Base-by-base conservation (phyloP, 2,888 invertebrate genomes). In the Nysson spinosus region DNA sequence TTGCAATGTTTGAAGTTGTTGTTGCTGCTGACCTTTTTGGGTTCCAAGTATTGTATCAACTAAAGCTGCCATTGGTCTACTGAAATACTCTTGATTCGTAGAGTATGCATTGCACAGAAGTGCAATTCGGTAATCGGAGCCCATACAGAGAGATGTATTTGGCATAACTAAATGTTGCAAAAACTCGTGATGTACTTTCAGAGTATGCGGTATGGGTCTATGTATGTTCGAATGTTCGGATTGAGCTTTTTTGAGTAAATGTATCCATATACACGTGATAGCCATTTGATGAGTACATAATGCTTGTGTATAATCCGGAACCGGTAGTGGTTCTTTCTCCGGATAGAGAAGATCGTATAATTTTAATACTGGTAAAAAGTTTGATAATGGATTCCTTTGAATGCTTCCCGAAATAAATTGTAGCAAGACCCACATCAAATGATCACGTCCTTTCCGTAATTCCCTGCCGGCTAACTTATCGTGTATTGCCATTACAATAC, bases 391-490 rank as follows among this genome's bases (percentile, higher is more conserved):
- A 88, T 97, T 97, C 77, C 97, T 93, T 86, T 97, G 96, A 80
- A 97, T 97, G 82, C 96, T 97, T 43, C 98, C 98, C 0, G 98
- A 98, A 78, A 99, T 96, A 82, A 97, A 98, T 88, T 99, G 99
- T 35, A 99, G 89, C 12, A 99, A 89, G 14, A 97, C 95, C 98
- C 99, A 99, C 98, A 99, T 99, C n/a, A 99, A 89, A 81, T 99
- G 97, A 88, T 98, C 98, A 42, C 99, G 90, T 0, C 98, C 97
- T 87, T 96, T 95, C 62, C 94, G 91, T 83, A 97, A 89, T 81
- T 96, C 95, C 72, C 94, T 90, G 4, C 93, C 93, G 35, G 93
- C 91, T 28, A 96, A 87, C 91, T 95, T 96, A 58, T 95, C 94
- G 85, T 96, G 95, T 24, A 98, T 89, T 0, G 95, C 93, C 89